Evolutionary conservation across 2,888 invertebrate genomes (phyloP).

Genomic region (Lithophane ornitopus): DNA sequence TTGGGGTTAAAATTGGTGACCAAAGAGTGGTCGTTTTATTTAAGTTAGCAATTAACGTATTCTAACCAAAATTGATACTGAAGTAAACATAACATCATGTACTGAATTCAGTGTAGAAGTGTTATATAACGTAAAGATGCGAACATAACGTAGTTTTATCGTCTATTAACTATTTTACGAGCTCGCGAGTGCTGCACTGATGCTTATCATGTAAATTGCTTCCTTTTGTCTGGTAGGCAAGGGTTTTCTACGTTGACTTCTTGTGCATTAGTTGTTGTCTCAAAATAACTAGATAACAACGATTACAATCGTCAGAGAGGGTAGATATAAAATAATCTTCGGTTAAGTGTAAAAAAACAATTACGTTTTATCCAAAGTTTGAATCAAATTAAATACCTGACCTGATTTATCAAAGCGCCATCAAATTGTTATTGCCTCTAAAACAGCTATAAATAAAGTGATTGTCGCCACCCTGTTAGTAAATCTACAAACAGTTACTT

Average conservation of each 20-base stretch:
- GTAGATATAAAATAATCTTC: not conserved
- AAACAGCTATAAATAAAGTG: slow-evolving; percentile 38
- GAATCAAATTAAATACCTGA: slow-evolving; percentile 25
- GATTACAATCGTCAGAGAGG: not conserved
- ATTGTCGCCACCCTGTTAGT: slow-evolving; percentile 24
- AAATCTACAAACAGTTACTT: slow-evolving; percentile 34
- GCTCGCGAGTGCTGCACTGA: slow-evolving; percentile 32
- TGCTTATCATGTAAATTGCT: slow-evolving; percentile 44
- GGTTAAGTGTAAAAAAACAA: not conserved
- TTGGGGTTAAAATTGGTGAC: not conserved
- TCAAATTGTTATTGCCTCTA: slow-evolving; percentile 39
- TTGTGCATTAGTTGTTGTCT: not conserved
- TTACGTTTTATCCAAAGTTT: slow-evolving; percentile 10
- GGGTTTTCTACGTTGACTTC: not conserved
- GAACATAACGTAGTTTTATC: slow-evolving; percentile 33
- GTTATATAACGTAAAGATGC: not conserved
- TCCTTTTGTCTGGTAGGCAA: not conserved
- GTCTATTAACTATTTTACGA: slow-evolving; percentile 45
- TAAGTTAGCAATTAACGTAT: not conserved
- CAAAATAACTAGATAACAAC: not conserved
- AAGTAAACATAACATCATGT: not conserved
- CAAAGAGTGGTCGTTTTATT: not conserved
- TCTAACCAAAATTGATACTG: not conserved
- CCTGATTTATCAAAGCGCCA: slow-evolving; percentile 17
- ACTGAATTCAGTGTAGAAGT: not conserved